Conservation (phyloP, 2,113 vertebrate genomes). For the Lasiurus cinereus region DNA sequence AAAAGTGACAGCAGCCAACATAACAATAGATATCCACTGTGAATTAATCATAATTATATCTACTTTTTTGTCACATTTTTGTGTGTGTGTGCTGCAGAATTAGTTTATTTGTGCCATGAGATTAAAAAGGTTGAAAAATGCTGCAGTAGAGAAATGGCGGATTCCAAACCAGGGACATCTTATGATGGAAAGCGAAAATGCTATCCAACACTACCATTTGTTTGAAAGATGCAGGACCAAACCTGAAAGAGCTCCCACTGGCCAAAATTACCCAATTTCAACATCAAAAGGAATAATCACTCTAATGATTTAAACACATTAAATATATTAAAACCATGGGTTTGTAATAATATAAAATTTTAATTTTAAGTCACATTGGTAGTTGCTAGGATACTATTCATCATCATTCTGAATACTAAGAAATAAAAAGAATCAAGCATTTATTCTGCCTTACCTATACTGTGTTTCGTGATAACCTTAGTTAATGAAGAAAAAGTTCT, state of each 20-base stretch:
- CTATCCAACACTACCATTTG: constrained; percentile 4
- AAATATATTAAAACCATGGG: neutral
- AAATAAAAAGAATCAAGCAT: neutral
- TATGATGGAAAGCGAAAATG: neutral
- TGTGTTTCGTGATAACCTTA: too few relatives aligned
- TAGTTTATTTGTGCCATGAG: neutral
- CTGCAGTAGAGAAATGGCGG: neutral
- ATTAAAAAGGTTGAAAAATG: neutral
- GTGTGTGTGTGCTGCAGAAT: neutral
- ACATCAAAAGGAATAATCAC: neutral
- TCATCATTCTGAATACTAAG: neutral
- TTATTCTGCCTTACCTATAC: too few relatives aligned
- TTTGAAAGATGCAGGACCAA: constrained; percentile 17
- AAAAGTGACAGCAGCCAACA: neutral
- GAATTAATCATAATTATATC: neutral
- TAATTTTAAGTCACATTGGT: neutral
- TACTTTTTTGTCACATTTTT: neutral
- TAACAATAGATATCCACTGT: neutral
- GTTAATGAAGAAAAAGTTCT: too few relatives aligned
- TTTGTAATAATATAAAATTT: neutral
- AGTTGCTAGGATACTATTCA: neutral
- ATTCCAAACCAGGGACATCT: neutral
- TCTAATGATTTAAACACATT: neutral
- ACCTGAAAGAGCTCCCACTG: neutral
- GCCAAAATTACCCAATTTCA: neutral